These are phyloP conservation scores for Catostylus mosaicus DNA, from an alignment of 30 jellyfish, hydroid and myxozoan genomes.

Conservation along the genomic window DNA sequence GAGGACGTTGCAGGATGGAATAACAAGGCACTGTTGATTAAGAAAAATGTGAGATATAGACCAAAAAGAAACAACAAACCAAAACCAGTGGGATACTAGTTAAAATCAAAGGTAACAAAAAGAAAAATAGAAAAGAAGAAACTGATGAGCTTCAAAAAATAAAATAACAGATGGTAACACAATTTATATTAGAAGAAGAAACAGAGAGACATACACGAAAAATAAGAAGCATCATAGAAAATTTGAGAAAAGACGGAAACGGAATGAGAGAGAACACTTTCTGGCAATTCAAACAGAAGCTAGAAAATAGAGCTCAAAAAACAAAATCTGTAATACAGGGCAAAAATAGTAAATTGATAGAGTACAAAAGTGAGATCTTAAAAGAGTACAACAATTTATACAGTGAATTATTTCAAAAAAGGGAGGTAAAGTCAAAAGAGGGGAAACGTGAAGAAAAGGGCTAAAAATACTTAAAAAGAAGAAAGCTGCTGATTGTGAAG, in stretches of 20 bases:
- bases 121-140: neutral
- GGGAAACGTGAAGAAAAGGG: conserved; percentile 24
- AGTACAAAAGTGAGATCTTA: neutral
- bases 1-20: no score
- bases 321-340: conserved; percentile 1
- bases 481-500: conserved; percentile 43
- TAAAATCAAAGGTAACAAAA: neutral
- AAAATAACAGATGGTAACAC: neutral
- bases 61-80: neutral
- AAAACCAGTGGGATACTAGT: conserved; percentile 13
- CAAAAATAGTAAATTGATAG: conserved; percentile 8
- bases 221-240: conserved; percentile 9
- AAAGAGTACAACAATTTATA: neutral
- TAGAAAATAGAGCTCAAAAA: conserved; percentile 20
- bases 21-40: neutral
- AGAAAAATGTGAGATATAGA: conserved; percentile 17
- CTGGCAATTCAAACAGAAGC: conserved; percentile 44
- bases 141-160: no score
- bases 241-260: conserved; percentile 42
- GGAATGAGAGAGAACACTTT: conserved; percentile 49
- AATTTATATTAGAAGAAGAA: conserved; percentile 20
- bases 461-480: conserved; percentile 19
- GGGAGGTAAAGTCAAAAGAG: conserved; percentile 9
- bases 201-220: neutral
- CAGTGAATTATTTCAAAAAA: conserved; percentile 23